Percentiles rank a stretch among this genome's conserved stretches.
These are phyloP conservation scores for Peromyscus eremicus DNA, from an alignment of 2,797 vertebrate genomes.

Conservation along the genomic window DNA sequence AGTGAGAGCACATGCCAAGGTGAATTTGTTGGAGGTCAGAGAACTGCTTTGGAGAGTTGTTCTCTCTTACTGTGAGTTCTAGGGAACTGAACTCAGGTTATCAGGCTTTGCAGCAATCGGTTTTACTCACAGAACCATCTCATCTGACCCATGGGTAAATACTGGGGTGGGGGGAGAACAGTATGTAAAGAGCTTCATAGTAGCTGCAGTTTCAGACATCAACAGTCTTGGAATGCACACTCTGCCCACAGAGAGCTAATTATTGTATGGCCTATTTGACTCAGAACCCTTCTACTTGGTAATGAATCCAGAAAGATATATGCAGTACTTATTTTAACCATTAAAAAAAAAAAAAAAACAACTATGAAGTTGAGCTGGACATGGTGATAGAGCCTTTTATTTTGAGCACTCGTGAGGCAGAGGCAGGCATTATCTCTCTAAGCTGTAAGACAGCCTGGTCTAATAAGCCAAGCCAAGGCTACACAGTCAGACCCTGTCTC, in stretches of 20 bases:
- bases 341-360: constrained; percentile 69
- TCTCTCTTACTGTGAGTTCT: background rate
- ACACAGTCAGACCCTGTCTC: background rate
- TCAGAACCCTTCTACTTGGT: constrained; percentile 7
- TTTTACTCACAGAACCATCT: background rate
- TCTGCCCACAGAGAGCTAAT: too few species aligned
- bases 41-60: background rate
- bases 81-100: background rate
- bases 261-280: background rate
- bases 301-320: constrained; percentile 3
- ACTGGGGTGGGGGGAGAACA: background rate
- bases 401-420: background rate
- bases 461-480: background rate
- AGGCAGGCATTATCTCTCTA: background rate
- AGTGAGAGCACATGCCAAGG: background rate
- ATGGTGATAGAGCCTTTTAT: background rate
- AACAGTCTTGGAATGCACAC: background rate
- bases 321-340: constrained; percentile 53
- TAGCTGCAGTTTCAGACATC: background rate
- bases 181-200: background rate
- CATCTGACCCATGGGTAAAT: background rate
- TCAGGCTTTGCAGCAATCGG: background rate
- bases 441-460: background rate
- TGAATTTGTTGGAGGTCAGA: background rate
- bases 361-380: constrained; percentile 21